phyloP scores from a whole-genome alignment of 2,797 vertebrate species.

The Hephaestus fuliginosus region DNA sequence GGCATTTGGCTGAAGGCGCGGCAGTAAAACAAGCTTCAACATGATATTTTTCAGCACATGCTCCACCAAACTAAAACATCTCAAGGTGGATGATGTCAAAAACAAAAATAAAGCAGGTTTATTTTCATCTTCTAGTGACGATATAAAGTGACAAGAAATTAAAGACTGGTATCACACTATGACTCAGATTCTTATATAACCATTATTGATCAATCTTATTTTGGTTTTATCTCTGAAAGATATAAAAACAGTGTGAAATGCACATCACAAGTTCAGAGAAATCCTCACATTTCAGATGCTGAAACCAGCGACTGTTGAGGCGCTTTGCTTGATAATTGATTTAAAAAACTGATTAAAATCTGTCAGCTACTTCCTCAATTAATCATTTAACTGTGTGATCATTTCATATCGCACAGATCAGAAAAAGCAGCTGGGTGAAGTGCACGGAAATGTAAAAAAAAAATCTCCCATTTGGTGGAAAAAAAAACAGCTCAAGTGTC shows the following conservation, averaged over 20 bases:
- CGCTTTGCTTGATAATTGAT: not conserved
- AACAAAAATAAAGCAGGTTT: not conserved
- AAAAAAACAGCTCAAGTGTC: not conserved
- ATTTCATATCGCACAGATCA: not conserved
- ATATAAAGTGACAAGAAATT: not conserved
- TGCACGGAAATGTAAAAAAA: not conserved
- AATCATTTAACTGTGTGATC: no score
- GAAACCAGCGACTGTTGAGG: not conserved
- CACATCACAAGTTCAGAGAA: no score
- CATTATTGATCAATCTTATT: not conserved
- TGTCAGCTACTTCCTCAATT: no score
- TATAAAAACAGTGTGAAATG: no score
- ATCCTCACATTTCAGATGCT: not conserved
- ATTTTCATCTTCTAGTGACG: not conserved
- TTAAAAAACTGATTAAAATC: no score
- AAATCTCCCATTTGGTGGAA: no score
- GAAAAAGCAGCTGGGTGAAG: not conserved
- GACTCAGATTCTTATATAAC: not conserved
- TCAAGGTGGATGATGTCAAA: no score
- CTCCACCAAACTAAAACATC: not conserved
- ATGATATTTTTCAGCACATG: not conserved
- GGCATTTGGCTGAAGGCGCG: not conserved
- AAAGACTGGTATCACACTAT: not conserved
- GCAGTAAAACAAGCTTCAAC: not conserved
- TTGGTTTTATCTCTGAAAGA: not conserved